phyloP scores from a whole-genome alignment of 2,113 vertebrate species.

The Emydocephalus ijimae region DNA sequence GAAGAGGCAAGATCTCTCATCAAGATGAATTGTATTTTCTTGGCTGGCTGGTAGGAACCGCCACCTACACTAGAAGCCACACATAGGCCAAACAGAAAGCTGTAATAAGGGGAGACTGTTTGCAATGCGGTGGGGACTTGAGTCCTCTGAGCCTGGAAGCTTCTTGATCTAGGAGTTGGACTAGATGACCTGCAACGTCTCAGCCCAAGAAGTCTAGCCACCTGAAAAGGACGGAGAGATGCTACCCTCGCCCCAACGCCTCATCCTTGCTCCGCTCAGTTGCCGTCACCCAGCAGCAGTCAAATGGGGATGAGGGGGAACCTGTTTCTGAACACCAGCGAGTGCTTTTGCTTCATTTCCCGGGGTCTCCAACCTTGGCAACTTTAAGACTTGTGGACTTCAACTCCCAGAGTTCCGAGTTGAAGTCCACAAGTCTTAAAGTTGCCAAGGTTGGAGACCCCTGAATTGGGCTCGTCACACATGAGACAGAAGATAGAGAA shows the following conservation, averaged over 20 bases:
- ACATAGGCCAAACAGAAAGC: background rate
- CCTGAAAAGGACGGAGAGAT: background rate
- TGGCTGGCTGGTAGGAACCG: background rate
- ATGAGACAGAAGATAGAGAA: constrained; percentile 24
- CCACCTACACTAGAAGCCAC: no score
- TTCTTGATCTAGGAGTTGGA: background rate
- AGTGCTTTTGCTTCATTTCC: constrained; percentile 26
- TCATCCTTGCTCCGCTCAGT: background rate
- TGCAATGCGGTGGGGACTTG: background rate
- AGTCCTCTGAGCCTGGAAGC: background rate
- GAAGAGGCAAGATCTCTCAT: background rate
- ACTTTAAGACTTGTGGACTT: no score
- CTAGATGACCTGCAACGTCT: no score
- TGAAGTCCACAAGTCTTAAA: no score
- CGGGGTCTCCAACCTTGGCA: no score
- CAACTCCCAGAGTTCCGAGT: no score
- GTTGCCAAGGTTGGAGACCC: no score
- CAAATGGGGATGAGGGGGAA: constrained; percentile 1
- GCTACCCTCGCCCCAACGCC: background rate
- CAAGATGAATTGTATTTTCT: background rate
- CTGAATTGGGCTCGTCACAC: constrained; percentile 2
- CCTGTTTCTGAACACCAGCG: constrained; percentile 47
- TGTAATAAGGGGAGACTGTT: no score
- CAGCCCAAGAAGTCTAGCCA: background rate
- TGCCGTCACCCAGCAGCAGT: background rate